A percentile compares a stretch with the other conserved stretches of the same genome.
phyloP scores from a whole-genome alignment of 2,797 vertebrate genomes.

The Coccyzus lansbergi region DNA sequence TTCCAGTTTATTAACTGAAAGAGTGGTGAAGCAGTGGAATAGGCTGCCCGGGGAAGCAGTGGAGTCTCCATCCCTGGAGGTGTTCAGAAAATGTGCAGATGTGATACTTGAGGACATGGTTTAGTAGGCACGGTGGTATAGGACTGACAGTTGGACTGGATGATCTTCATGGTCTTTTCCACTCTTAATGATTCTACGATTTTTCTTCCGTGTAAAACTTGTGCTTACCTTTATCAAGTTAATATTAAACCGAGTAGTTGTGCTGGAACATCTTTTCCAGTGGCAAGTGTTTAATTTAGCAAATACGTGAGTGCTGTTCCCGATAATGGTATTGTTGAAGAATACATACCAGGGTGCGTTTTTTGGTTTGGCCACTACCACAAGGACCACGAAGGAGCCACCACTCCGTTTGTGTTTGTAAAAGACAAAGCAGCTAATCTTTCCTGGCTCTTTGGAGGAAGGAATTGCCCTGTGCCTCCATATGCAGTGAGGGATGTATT shows the following conservation, averaged over 20 bases:
- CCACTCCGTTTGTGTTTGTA: not conserved
- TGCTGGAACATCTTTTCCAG: not conserved
- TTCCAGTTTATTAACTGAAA: no score
- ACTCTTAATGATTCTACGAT: no score
- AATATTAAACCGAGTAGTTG: not conserved
- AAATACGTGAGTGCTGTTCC: not conserved
- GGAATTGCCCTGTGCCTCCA: not conserved
- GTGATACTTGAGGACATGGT: no score
- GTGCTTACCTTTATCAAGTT: not conserved
- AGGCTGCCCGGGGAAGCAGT: no score
- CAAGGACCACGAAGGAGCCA: not conserved
- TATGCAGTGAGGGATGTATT: not conserved
- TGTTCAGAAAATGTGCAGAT: no score
- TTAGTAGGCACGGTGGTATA: no score
- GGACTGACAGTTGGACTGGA: no score
- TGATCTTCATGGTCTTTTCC: no score
- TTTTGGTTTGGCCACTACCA: not conserved
- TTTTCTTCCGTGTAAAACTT: not conserved
- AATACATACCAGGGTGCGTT: fast-evolving
- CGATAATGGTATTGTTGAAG: not conserved
- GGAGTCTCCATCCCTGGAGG: no score
- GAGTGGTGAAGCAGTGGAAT: no score
- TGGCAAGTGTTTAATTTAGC: not conserved
- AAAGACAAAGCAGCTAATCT: not conserved
- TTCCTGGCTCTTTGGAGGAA: not conserved